phyloP scores from a whole-genome alignment of 2,113 vertebrate species.

The Excalfactoria chinensis region DNA sequence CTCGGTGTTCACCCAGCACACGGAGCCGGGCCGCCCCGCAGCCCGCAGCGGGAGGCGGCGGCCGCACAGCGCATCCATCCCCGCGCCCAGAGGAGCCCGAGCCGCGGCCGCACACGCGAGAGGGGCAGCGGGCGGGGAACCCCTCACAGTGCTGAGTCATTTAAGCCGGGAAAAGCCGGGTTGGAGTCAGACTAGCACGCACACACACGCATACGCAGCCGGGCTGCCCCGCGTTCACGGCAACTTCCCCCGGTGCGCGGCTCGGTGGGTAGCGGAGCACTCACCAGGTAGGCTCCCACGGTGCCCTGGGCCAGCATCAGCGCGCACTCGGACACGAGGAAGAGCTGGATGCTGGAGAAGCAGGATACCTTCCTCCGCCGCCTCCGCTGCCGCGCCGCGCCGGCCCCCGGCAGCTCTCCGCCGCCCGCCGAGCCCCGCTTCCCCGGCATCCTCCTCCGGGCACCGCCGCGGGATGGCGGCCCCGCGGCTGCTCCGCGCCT shows the following conservation, averaged over 20 bases:
- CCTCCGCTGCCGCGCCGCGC: constrained; percentile 79
- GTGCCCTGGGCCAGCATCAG: constrained; percentile 98
- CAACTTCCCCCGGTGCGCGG: background rate
- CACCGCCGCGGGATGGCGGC: constrained; percentile 58
- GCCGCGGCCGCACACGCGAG: background rate
- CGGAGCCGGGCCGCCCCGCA: background rate
- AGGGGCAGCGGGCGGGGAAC: background rate
- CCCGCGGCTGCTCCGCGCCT: constrained; percentile 53
- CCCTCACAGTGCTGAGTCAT: constrained; percentile 77
- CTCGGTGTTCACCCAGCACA: background rate
- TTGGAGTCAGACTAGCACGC: background rate
- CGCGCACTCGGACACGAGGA: constrained; percentile 94
- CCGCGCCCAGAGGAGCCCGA: background rate
- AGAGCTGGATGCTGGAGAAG: constrained; percentile 97
- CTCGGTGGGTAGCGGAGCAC: constrained; percentile 54
- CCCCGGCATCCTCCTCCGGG: constrained; percentile 82
- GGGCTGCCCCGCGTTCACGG: background rate
- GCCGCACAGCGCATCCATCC: background rate
- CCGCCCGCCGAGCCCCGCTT: constrained; percentile 74
- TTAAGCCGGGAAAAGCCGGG: background rate
- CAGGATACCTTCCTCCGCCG: constrained; percentile 86
- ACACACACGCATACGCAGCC: too few species aligned
- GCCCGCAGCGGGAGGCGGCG: too few species aligned
- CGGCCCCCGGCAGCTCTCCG: constrained; percentile 77
- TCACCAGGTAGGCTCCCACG: constrained; percentile 98